A percentile compares a stretch with the other conserved stretches of the same genome.
Conservation (phyloP, 2,113 vertebrate genomes). For the Thymallus thymallus region DNA sequence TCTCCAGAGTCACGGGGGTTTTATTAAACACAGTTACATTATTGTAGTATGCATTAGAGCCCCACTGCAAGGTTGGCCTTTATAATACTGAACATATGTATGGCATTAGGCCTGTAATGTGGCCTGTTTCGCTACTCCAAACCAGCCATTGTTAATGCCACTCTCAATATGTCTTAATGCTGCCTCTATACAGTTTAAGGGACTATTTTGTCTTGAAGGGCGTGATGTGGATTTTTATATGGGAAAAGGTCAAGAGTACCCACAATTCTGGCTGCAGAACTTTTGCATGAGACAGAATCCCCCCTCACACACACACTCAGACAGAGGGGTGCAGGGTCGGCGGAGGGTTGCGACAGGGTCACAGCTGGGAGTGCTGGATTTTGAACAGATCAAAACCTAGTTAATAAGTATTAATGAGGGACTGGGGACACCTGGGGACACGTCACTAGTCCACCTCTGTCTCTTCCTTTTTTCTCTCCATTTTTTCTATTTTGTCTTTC, state of each 20-base stretch:
- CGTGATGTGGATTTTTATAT: neutral
- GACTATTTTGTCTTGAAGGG: neutral
- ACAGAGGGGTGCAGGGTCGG: conserved; percentile 32
- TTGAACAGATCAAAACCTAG: conserved; percentile 75
- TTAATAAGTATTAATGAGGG: conserved; percentile 76
- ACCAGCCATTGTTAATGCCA: neutral
- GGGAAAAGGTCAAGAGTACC: too few relatives aligned
- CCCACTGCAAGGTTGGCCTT: neutral
- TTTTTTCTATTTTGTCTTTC: conserved; percentile 52
- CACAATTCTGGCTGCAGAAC: conserved; percentile 34
- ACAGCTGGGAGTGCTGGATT: conserved; percentile 65
- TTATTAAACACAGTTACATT: neutral
- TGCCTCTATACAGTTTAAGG: neutral
- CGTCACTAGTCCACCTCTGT: conserved; percentile 35
- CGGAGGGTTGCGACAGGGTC: conserved; percentile 34
- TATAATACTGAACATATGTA: too few relatives aligned
- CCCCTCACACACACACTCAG: conserved; percentile 1
- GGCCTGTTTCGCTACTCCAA: neutral
- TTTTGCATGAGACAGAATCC: conserved; percentile 6
- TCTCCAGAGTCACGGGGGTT: neutral
- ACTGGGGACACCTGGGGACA: conserved; percentile 53
- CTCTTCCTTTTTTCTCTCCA: conserved; percentile 18
- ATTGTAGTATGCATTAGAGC: neutral
- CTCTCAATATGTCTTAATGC: neutral
- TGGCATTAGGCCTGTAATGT: neutral